Conservation (phyloP, 2,797 vertebrate genomes). For the Serranus cabrilla region DNA sequence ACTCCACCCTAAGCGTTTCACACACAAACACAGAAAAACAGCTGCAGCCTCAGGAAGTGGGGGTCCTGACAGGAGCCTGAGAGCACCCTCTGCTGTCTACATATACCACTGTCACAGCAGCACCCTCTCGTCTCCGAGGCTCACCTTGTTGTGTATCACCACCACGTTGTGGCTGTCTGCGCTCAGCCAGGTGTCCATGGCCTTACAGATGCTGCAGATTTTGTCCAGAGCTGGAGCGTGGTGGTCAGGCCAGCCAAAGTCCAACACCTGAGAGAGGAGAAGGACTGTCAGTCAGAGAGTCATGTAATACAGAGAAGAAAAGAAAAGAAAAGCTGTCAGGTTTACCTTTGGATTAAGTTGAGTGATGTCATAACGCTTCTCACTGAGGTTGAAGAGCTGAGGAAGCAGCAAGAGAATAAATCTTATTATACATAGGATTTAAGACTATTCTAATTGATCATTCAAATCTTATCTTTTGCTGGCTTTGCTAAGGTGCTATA, state of each 20-base stretch:
- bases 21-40: conserved; percentile 15
- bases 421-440: not conserved
- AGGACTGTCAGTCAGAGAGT: not conserved
- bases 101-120: not conserved
- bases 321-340: not conserved
- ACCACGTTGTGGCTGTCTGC: conserved; percentile 93
- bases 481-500: not conserved
- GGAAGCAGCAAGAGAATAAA: not conserved
- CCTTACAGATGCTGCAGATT: conserved; percentile 99
- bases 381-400: conserved; percentile 97
- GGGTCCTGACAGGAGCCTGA: conserved; percentile 39
- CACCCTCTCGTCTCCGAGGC: not conserved
- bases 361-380: conserved; percentile 92
- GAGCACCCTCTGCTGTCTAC: conserved; percentile 65
- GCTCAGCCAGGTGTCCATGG: conserved; percentile 98
- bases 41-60: conserved; percentile 38
- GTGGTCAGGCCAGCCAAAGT: conserved; percentile 98
- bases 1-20: conserved; percentile 31
- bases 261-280: conserved; percentile 88
- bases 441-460: not conserved
- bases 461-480: not conserved
- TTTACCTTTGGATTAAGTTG: conserved; percentile 95
- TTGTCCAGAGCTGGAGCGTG: conserved; percentile 97
- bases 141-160: conserved; percentile 97
- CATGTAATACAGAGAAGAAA: too few species aligned